These are phyloP conservation scores for Gila orcuttii DNA, from an alignment of 2,113 vertebrate genomes.

Conservation along the genomic window DNA sequence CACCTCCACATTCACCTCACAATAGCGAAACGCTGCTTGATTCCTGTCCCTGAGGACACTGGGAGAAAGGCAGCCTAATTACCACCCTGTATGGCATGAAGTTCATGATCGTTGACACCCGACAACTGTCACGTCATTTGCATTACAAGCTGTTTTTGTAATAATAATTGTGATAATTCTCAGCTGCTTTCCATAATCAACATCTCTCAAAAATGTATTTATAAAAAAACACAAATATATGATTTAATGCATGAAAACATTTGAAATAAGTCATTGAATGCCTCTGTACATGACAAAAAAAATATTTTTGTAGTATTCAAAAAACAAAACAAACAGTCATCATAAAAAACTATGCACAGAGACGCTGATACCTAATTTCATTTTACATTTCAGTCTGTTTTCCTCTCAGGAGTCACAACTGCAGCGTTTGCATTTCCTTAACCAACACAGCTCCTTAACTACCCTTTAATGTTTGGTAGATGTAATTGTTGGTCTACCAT, in stretches of 20 bases:
- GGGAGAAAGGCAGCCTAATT: neutral
- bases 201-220: neutral
- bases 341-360: no score
- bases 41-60: neutral
- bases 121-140: neutral
- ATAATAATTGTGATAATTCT: neutral
- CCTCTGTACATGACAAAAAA: neutral
- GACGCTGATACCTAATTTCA: neutral
- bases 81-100: neutral
- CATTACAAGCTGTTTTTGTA: conserved; percentile 3
- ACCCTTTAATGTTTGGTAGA: neutral
- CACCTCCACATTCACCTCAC: conserved; percentile 5
- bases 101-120: conserved; percentile 16
- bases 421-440: neutral
- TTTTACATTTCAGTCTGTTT: neutral
- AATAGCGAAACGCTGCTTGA: neutral
- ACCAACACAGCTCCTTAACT: conserved; percentile 1
- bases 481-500: conserved; percentile 1
- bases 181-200: neutral
- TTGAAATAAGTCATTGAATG: neutral
- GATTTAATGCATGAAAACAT: neutral
- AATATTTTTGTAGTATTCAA: neutral
- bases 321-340: neutral
- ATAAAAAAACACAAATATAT: no score
- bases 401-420: neutral